phyloP scores from a whole-genome alignment of 2,113 vertebrate species.

The Lepidothrix coronata region DNA sequence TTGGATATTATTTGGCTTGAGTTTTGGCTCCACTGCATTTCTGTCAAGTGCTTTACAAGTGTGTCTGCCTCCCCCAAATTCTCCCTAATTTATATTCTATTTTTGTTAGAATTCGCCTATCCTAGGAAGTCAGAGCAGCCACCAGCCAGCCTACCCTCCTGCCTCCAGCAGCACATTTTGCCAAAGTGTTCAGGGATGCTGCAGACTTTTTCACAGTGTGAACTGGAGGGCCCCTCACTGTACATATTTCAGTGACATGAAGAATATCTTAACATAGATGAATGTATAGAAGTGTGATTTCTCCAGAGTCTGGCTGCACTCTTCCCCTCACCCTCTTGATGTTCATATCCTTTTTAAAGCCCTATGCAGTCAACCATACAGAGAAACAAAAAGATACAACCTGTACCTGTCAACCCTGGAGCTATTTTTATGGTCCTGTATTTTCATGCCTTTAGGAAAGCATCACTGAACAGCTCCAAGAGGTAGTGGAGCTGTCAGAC shows the following conservation, averaged over 20 bases:
- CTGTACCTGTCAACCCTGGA: conserved; percentile 15
- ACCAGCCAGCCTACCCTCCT: background rate
- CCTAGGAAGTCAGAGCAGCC: background rate
- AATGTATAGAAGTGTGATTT: background rate
- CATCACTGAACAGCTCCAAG: background rate
- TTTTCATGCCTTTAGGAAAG: background rate
- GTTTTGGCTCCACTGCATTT: background rate
- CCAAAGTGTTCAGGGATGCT: background rate
- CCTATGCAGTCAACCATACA: background rate
- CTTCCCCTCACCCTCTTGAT: background rate
- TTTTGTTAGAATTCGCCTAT: background rate
- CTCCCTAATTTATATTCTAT: background rate
- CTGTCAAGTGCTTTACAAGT: background rate
- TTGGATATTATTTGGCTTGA: background rate
- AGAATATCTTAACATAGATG: background rate
- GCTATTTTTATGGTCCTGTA: background rate
- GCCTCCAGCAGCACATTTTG: background rate
- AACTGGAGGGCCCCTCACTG: background rate
- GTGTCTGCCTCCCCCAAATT: background rate
- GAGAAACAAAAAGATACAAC: conserved; percentile 10
- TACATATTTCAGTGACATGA: background rate
- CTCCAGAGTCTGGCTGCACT: background rate
- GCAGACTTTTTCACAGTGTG: background rate
- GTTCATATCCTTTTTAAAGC: background rate
- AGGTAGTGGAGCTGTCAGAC: background rate